Base-by-base conservation (phyloP, 2,113 vertebrate genomes). In the Tautogolabrus adspersus region DNA sequence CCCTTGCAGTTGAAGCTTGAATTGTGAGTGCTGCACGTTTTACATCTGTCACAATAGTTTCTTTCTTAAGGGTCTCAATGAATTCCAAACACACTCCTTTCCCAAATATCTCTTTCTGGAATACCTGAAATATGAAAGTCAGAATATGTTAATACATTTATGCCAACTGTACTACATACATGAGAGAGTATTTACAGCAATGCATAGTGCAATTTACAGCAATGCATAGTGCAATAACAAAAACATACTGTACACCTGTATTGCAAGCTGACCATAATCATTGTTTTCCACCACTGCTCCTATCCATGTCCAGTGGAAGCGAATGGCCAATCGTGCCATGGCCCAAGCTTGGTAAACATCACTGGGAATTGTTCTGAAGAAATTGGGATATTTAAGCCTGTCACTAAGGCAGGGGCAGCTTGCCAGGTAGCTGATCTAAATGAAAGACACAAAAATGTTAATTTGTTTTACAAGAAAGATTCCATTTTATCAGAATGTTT, bases 331-430 rank as follows among this genome's bases (percentile, higher is more conserved):
- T 42, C 88, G 91, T 1, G 93, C 93, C 57, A 95, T 83, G 12
- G 91, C 92, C n/a, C 85, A 62, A 0, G 92, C 93, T 79, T 95
- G 95, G 66, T 92, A 94, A 6, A 88, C 84, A 66, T 95, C 94
- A 71, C 94, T 95, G 55, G 95, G 92, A 57, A 95, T 93, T 42
- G 94, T 95, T 37, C 95, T 90, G 86, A 95, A 95, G 79, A 95
- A 94, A 72, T 92, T 94, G 0, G 94, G 94, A 83, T 66, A 95
- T 22, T 89, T 77, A 0, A 0, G 52, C 21, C 84, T 93, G 87
- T 95, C 88, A 76, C 93, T 94, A 1, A 95, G 82, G 80, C 94
- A 95, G 13, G 92, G 89, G 40, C 93, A 95, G 59, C 91, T 94
- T 0, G 94, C 85, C 12, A 82, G 84, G 75, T 95, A 95, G 81